Base-by-base conservation (phyloP, 2,888 invertebrate species). In the Tetragonula carbonaria region DNA sequence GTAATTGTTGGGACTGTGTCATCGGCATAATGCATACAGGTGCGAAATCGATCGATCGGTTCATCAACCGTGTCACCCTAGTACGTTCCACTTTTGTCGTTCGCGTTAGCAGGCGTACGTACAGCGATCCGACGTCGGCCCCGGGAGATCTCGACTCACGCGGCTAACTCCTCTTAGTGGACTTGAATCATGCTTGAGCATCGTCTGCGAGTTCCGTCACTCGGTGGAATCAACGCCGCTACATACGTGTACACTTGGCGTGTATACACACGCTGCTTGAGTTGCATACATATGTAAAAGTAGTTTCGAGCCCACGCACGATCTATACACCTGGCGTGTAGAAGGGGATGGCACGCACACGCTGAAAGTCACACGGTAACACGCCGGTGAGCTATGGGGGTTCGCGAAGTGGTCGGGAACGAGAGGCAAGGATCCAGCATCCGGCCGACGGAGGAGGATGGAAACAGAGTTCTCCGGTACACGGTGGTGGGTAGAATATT, bases 401-500 rank as follows among this genome's bases (percentile, higher is more conserved):
- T 82, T 84, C 63, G 85, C 78, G 79, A 77, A 82, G 74, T 74
- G 71, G 77, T 50, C 18, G 50, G 33, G 67, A 86, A 84, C 53
- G 82, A 85, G 85, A 85, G 11, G 74, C 55, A 45, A 66, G 68
- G 76, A 78, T 16, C 59, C 63, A 50, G 76, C 75, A 28, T 76
- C 71, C 72, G 38, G 57, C 53, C n/a, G 75, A n/a, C 14, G 14
- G 82, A 78, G 87, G 79, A 78, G 77, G 88, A 82, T 70, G 70
- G 72, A 55, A 72, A 77, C 62, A 77, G 83, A 77, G 80, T 85
- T 82, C 90, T 91, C 91, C 90, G 91, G 92, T 92, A 91, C 90
- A 91, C 87, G 90, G 90, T 91, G 91, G 92, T 92, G 92, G 92
- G 92, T 88, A 93, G 92, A 94, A 94, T 94, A 94, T 94, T 94